Percentiles rank a stretch among this genome's conserved stretches.
Evolutionary conservation across 1,140 invertebrate species (phyloP).

Genomic region (Himalopsyche phryganea): DNA sequence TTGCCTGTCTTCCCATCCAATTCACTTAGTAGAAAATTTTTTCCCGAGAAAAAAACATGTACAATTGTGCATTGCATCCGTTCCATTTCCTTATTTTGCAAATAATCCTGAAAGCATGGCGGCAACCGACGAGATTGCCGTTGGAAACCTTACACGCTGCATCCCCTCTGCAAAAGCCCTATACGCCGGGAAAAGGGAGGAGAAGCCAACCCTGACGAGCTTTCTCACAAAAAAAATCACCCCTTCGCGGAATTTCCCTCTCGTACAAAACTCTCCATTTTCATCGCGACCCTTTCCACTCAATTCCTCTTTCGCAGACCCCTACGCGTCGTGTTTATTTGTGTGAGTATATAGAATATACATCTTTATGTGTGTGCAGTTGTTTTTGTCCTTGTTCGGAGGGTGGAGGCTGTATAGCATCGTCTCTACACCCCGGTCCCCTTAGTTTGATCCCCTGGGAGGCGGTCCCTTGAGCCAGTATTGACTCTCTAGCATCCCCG

Average conservation of each 20-base stretch:
- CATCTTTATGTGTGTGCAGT: neutral
- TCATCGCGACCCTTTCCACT: slow-evolving; percentile 23
- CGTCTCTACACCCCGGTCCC: slow-evolving; percentile 36
- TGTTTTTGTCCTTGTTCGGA: slow-evolving; percentile 18
- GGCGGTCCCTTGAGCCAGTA: slow-evolving; percentile 52
- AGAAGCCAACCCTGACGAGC: slow-evolving; percentile 23
- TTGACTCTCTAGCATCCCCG: slow-evolving; percentile 40
- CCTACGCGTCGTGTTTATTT: slow-evolving; percentile 1
- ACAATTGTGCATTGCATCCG: slow-evolving; percentile 8
- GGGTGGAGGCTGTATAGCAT: slow-evolving; percentile 22
- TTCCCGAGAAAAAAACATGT: neutral
- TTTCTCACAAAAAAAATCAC: slow-evolving; percentile 28
- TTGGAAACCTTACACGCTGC: neutral
- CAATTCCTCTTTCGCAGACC: neutral
- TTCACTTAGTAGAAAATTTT: neutral
- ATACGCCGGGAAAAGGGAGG: neutral
- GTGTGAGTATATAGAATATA: slow-evolving; percentile 7
- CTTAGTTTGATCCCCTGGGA: slow-evolving; percentile 37
- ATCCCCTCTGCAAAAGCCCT: slow-evolving; percentile 2
- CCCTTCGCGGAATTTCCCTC: slow-evolving; percentile 30
- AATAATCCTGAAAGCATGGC: slow-evolving; percentile 12
- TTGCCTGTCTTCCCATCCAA: too few relatives aligned
- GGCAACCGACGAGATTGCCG: neutral
- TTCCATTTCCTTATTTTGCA: slow-evolving; percentile 20
- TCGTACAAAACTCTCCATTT: slow-evolving; percentile 31